A percentile compares a stretch with the other conserved stretches of the same genome.
These are phyloP conservation scores for Pomatorhinus ruficollis DNA, from an alignment of 2,113 vertebrate species.

Conservation along the genomic window DNA sequence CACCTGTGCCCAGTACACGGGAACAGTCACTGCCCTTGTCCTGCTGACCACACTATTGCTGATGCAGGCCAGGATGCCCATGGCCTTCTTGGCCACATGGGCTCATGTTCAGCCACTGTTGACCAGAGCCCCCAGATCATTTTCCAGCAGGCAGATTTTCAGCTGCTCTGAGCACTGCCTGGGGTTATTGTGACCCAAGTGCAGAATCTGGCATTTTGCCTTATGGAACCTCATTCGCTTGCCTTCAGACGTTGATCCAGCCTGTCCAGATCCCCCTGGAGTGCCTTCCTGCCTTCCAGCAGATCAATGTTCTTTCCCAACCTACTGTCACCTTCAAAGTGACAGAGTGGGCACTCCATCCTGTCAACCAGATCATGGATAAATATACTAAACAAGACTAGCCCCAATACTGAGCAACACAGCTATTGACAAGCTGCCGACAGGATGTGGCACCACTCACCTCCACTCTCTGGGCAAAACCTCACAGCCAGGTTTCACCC, in stretches of 20 bases:
- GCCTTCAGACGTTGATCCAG: accelerated
- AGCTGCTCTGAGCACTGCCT: not conserved
- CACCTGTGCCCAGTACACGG: not conserved
- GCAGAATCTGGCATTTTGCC: not conserved
- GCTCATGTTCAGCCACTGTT: not conserved
- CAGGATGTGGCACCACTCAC: not conserved
- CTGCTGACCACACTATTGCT: not conserved
- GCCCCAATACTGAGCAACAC: not conserved
- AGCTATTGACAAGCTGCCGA: accelerated
- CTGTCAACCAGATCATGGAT: not conserved
- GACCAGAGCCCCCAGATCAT: accelerated
- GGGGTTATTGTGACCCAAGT: not conserved
- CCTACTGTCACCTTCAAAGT: not conserved
- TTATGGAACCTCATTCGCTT: not conserved
- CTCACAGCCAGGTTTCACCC: not conserved
- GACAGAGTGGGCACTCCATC: accelerated
- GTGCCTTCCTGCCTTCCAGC: not conserved
- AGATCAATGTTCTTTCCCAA: not conserved
- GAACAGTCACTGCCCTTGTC: accelerated
- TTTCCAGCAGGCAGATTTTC: not conserved
- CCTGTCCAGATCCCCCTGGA: not conserved
- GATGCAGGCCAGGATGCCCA: not conserved
- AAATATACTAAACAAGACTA: not conserved
- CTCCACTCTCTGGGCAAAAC: not conserved
- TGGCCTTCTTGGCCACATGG: not conserved